Evolutionary conservation across 2,888 invertebrate species (phyloP).

Genomic region (Spatulosminthurus flaviceps): DNA sequence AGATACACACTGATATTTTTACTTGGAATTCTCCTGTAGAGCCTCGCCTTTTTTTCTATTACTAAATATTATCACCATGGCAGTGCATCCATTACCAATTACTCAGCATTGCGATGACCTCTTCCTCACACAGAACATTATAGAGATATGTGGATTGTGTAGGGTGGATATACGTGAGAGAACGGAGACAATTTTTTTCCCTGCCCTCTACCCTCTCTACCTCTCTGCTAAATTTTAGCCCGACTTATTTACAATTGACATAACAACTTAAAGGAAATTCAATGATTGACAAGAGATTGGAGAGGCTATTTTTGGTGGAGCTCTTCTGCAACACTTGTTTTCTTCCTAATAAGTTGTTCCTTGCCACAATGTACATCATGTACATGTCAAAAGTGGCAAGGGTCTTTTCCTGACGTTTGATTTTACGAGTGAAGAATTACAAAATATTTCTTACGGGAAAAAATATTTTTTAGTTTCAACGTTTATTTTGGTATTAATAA

Average conservation of each 20-base stretch:
- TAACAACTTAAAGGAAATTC: not conserved
- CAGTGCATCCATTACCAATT: not conserved
- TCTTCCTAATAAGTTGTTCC: constrained; percentile 32
- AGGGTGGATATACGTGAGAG: not conserved
- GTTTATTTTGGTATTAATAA: no score
- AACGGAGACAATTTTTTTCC: constrained; percentile 7
- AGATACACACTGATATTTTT: not conserved
- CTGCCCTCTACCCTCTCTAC: no score
- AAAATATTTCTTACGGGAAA: no score
- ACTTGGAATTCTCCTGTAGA: not conserved
- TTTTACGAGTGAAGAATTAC: no score
- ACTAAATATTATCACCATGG: constrained; percentile 35
- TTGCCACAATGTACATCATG: not conserved
- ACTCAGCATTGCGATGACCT: no score
- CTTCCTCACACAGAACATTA: no score
- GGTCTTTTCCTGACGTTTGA: no score
- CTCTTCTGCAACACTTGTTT: constrained; percentile 33
- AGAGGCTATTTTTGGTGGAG: constrained; percentile 46
- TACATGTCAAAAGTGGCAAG: no score
- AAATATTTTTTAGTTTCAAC: no score
- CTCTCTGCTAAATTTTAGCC: no score
- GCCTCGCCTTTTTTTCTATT: constrained; percentile 33
- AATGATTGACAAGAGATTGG: constrained; percentile 51
- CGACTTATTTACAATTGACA: constrained; percentile 20
- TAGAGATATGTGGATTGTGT: no score